phyloP scores from a whole-genome alignment of 2,888 invertebrate species.

The Aelia acuminata region DNA sequence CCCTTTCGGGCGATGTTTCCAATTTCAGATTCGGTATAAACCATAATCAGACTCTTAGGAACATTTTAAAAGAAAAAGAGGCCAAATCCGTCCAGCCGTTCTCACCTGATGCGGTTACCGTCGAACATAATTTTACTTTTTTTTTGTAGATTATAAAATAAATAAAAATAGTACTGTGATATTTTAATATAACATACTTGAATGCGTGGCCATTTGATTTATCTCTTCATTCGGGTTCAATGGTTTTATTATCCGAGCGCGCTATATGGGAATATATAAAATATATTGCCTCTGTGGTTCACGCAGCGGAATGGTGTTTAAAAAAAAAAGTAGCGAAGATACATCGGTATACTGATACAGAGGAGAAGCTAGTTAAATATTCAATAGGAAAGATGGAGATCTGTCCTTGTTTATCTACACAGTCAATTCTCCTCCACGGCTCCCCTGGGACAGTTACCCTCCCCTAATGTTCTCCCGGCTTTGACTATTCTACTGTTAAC shows the following conservation, averaged over 20 bases:
- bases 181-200: too few species aligned
- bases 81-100: too few species aligned
- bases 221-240: not conserved
- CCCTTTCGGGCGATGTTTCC: too few species aligned
- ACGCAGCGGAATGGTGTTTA: not conserved
- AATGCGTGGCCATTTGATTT: too few species aligned
- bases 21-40: too few species aligned
- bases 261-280: not conserved
- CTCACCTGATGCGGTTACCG: too few species aligned
- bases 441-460: not conserved
- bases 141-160: too few species aligned
- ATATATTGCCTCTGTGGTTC: not conserved
- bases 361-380: not conserved
- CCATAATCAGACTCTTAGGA: too few species aligned
- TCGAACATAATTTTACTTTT: too few species aligned
- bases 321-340: not conserved
- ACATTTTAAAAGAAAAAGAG: too few species aligned
- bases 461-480: not conserved
- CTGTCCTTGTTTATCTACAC: constrained; percentile 1
- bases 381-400: constrained; percentile 7
- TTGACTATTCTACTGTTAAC: constrained; percentile 9
- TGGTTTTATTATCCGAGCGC: not conserved
- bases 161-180: too few species aligned
- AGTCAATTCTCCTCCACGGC: constrained; percentile 3
- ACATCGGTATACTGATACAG: not conserved